Conservation (phyloP, 2,888 invertebrate genomes). For the Cheilosia scutellata region DNA sequence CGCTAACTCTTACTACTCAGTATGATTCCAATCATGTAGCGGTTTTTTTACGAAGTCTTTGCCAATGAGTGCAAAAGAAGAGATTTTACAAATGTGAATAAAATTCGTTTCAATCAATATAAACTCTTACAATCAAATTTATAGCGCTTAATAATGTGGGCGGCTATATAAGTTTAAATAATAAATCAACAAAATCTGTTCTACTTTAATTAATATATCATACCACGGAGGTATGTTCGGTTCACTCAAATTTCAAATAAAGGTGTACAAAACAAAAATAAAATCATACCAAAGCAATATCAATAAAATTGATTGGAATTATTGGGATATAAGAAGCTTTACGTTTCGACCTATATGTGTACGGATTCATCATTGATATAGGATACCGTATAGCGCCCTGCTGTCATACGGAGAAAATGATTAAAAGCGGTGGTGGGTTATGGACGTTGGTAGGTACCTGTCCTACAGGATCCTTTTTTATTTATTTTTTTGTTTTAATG, state of each 20-base stretch:
- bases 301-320: slow-evolving; percentile 66
- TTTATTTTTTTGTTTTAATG: neutral
- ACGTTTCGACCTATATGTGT: slow-evolving; percentile 24
- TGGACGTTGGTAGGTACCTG: neutral
- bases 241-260: slow-evolving; percentile 14
- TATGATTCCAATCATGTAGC: too few relatives aligned
- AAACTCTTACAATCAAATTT: too few relatives aligned
- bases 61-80: too few relatives aligned
- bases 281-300: slow-evolving; percentile 34
- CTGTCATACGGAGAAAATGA: slow-evolving; percentile 1
- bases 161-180: neutral
- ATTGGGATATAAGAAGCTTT: slow-evolving; percentile 59
- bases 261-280: slow-evolving; percentile 2
- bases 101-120: too few relatives aligned
- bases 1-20: too few relatives aligned
- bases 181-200: neutral
- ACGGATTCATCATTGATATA: slow-evolving; percentile 14
- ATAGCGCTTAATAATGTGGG: neutral
- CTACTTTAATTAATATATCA: neutral
- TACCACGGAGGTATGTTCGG: neutral
- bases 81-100: too few relatives aligned
- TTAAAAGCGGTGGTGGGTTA: neutral
- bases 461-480: neutral
- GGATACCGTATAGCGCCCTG: slow-evolving; percentile 7
- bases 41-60: too few relatives aligned